These are phyloP conservation scores for Toxotes jaculatrix DNA, from an alignment of 2,113 vertebrate species.

Conservation along the genomic window DNA sequence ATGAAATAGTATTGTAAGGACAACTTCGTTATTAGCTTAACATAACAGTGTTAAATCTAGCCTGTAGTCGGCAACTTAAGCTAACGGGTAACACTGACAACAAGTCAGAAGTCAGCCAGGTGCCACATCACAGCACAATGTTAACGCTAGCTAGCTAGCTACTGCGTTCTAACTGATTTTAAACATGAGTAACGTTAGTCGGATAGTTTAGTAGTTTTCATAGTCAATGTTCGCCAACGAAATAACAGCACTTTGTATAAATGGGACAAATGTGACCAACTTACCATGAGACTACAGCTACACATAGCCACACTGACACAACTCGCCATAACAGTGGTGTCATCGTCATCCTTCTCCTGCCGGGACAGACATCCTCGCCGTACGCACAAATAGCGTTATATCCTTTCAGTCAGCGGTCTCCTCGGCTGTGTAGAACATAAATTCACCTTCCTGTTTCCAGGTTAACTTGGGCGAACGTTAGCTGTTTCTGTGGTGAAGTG, in stretches of 20 bases:
- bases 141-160: not conserved
- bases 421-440: accelerated
- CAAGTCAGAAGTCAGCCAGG: slow-evolving; percentile 65
- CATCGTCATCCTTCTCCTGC: slow-evolving; percentile 81
- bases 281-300: slow-evolving; percentile 74
- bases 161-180: not conserved
- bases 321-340: slow-evolving; percentile 70
- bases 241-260: not conserved
- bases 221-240: not conserved
- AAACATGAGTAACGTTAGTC: not conserved
- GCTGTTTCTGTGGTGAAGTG: not conserved
- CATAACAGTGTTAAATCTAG: not conserved
- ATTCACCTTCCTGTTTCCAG: not conserved
- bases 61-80: not conserved
- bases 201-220: not conserved
- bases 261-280: not conserved
- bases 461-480: not conserved
- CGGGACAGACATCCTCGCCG: slow-evolving; percentile 78
- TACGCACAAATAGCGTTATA: slow-evolving; percentile 8
- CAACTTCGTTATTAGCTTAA: not conserved
- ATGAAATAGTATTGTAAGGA: not conserved
- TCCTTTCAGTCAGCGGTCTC: not conserved
- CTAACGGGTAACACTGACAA: slow-evolving; percentile 29
- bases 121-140: slow-evolving; percentile 75
- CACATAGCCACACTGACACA: slow-evolving; percentile 74